Conservation (phyloP, 2,113 vertebrate species). For the Lagopus leucura region DNA sequence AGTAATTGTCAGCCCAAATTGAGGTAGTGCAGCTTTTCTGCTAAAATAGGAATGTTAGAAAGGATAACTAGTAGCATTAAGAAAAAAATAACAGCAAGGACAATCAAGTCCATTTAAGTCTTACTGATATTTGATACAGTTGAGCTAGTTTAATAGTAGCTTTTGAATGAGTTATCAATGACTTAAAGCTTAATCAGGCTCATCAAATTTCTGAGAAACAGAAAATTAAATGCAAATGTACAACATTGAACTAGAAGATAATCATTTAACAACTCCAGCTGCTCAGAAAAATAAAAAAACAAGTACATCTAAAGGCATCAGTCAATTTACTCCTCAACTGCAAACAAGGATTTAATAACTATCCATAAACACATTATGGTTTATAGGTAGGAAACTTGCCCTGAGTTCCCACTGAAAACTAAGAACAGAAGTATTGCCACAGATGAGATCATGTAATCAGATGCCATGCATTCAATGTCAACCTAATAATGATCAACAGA, state of each 20-base stretch:
- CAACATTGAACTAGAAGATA: background rate
- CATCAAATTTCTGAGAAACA: background rate
- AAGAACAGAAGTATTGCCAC: background rate
- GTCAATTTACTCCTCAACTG: background rate
- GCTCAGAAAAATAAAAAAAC: background rate
- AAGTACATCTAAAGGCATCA: background rate
- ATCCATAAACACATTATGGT: accelerated
- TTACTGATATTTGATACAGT: background rate
- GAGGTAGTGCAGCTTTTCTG: background rate
- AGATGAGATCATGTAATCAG: background rate
- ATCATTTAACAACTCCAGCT: background rate
- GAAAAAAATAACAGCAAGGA: background rate
- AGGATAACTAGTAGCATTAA: background rate
- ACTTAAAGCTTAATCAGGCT: background rate
- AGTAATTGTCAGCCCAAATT: background rate
- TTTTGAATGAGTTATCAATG: background rate
- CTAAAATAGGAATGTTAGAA: background rate
- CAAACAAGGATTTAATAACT: background rate
- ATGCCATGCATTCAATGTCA: background rate
- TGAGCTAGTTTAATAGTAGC: background rate
- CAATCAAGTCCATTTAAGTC: background rate
- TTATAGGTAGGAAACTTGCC: background rate
- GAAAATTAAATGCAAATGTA: background rate
- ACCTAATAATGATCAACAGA: background rate
- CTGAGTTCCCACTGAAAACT: background rate